Evolutionary conservation across 2,113 vertebrate species (phyloP), one percentile per base, ranked within the genome.

Genomic region (Pygoscelis adeliae): DNA sequence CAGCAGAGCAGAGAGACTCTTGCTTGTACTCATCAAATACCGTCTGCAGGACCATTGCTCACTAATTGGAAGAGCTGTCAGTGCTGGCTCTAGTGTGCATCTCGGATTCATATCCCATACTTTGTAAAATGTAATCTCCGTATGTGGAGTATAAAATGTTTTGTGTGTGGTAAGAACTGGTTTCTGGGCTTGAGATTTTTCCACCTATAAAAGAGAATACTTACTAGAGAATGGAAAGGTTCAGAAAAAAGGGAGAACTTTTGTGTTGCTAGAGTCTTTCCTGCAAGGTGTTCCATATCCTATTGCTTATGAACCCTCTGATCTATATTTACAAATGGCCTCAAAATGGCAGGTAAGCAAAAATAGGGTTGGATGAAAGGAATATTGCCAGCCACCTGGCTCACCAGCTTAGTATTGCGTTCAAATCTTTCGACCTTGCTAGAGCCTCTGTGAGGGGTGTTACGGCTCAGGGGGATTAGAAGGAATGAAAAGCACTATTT

Each of bases 311-410:
- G 23, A 36, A 30, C 50, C 29, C 86, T 95, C 87, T 82, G 91
- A 58, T 90, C 83, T 85, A n/a, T 95, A 88, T 89, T 94, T 96
- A 52, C 44, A 52, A 87, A 77, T 52, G 58, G 46, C 66, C 53
- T 82, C 62, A 62, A 90, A 95, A 82, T 78, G 94, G 42, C 65
- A 53, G 78, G 71, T 91, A 96, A 96, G 62, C 77, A 89, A 78
- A 92, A 77, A 71, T 71, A 91, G 81, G 66, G 52, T 32, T 63
- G 47, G 36, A 26, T 40, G 89, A 55, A 34, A 93, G 84, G 69
- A 77, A 83, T 27, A 44, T 65, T 58, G 47, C 86, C 82, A 84
- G 26, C 18, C 72, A 86, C 69, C 85, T 96, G 89, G 72, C 74
- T 90, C 80, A 46, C 34, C 47, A 93, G 82, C 56, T 84, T 62